Evolutionary conservation across 2,797 vertebrate species (phyloP).

Genomic region (Chelonia mydas): DNA sequence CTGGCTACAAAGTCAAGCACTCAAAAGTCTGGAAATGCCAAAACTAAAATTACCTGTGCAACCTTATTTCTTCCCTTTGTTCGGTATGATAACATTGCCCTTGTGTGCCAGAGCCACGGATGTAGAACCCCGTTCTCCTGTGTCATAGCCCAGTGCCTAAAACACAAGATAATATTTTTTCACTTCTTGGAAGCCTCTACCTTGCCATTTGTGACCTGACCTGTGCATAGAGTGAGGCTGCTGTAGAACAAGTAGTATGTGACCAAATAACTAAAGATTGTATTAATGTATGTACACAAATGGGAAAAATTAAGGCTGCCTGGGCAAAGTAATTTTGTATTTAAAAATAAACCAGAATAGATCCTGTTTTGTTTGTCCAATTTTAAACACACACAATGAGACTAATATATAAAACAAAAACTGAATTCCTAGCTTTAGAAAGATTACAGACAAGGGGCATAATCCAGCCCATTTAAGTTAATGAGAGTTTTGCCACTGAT

Average conservation of each 20-base stretch:
- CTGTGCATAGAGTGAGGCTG: neutral
- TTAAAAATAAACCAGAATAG: neutral
- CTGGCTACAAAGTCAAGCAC: too few relatives aligned
- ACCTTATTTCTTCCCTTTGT: accelerated
- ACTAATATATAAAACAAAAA: accelerated
- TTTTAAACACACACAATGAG: neutral
- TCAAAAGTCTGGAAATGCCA: neutral
- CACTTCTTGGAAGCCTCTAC: neutral
- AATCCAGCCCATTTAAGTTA: accelerated
- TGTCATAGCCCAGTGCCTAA: neutral
- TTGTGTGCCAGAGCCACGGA: accelerated
- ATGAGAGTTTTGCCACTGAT: neutral
- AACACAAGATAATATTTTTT: accelerated
- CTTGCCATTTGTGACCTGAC: neutral
- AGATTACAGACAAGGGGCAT: accelerated
- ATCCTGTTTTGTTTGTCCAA: neutral
- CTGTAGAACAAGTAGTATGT: accelerated
- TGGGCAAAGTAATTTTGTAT: neutral
- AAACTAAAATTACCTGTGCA: neutral
- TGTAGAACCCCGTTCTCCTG: neutral
- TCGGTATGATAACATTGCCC: accelerated
- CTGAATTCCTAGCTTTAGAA: neutral
- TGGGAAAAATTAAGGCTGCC: neutral
- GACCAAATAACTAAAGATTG: accelerated
- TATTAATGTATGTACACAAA: neutral